phyloP scores from a whole-genome alignment of 1,140 invertebrate species.

The Bilobella aurantiaca region DNA sequence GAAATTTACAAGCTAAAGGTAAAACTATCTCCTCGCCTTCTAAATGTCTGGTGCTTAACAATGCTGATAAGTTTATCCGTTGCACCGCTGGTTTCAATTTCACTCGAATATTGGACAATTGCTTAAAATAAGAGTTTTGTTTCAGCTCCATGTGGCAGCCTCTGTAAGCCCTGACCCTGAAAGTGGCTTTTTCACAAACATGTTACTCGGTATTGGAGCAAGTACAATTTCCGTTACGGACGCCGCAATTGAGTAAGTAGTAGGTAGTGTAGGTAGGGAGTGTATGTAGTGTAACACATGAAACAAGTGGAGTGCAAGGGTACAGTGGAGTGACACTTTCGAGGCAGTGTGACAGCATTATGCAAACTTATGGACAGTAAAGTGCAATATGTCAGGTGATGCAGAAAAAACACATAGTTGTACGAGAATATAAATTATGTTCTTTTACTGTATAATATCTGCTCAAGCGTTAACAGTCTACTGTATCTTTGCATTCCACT shows the following conservation, averaged over 20 bases:
- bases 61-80: neutral
- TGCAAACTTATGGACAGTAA: neutral
- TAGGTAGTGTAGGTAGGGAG: no score
- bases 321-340: no score
- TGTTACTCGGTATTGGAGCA: neutral
- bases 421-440: no score
- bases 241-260: neutral
- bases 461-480: no score
- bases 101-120: neutral
- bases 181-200: neutral
- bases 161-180: neutral
- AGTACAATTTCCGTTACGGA: neutral
- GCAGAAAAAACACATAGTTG: no score
- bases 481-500: no score
- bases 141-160: neutral
- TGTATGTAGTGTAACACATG: no score
- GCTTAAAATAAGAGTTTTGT: no score
- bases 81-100: neutral
- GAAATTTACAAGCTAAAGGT: neutral
- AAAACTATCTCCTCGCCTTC: neutral
- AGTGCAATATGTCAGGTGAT: no score
- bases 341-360: no score
- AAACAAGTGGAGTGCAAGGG: no score
- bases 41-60: neutral
- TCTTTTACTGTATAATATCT: no score